Percentiles rank a stretch among this genome's conserved stretches.
These are phyloP conservation scores for Desoria tigrina DNA, from an alignment of 2,888 invertebrate species.

Conservation along the genomic window DNA sequence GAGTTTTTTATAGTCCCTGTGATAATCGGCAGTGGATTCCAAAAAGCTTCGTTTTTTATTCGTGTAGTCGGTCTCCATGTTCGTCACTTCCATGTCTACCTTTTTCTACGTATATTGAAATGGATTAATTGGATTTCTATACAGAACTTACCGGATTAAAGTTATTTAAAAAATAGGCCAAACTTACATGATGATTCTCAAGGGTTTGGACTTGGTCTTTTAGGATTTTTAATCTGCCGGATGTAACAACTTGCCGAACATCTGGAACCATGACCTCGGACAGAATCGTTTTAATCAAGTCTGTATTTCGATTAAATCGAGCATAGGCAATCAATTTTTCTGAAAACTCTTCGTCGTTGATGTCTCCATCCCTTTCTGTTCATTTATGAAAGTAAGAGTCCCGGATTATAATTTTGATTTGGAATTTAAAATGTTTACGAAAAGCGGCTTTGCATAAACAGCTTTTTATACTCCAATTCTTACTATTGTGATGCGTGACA, in stretches of 20 bases:
- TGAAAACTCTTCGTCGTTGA: slow-evolving; percentile 19
- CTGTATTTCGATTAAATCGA: slow-evolving; percentile 28
- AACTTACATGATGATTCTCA: slow-evolving; percentile 12
- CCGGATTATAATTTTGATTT: too few relatives aligned
- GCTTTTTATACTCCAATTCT: too few relatives aligned
- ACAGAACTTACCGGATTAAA: neutral
- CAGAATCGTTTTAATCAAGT: slow-evolving; percentile 20
- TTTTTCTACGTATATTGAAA: slow-evolving; percentile 15
- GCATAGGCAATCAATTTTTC: slow-evolving; percentile 29
- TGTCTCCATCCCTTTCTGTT: too few relatives aligned
- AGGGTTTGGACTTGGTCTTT: slow-evolving; percentile 17
- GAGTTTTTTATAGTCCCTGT: slow-evolving; percentile 14
- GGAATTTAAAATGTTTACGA: too few relatives aligned
- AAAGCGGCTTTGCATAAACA: too few relatives aligned
- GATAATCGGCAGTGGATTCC: slow-evolving; percentile 10
- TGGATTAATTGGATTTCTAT: neutral
- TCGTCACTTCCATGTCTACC: slow-evolving; percentile 12
- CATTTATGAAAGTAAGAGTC: too few relatives aligned
- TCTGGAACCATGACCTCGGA: slow-evolving; percentile 20
- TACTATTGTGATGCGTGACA: too few relatives aligned
- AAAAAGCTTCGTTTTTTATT: slow-evolving; percentile 13
- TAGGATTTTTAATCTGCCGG: slow-evolving; percentile 5
- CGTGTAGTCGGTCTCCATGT: slow-evolving; percentile 3
- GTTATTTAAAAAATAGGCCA: neutral
- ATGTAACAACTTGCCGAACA: neutral